Evolutionary conservation across 30 jellyfish, hydroid and myxozoan species (phyloP).

Genomic region (Pseudorhiza aurosa): DNA sequence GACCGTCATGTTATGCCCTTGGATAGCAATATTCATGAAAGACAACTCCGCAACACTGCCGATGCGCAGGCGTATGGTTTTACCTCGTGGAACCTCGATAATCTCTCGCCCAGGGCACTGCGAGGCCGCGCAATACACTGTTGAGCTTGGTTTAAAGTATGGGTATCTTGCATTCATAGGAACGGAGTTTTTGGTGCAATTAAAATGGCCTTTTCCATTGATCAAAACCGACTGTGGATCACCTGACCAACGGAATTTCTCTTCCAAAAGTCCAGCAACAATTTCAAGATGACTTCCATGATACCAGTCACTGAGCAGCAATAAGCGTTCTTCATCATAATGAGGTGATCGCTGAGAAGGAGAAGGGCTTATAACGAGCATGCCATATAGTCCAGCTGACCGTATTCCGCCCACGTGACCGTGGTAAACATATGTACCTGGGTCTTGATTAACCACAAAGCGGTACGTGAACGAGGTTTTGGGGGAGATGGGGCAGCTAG

Average conservation of each 20-base stretch:
- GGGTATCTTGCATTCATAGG: constrained; percentile 35
- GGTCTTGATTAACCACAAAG: constrained; percentile 26
- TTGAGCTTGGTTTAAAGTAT: constrained; percentile 33
- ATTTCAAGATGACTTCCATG: constrained; percentile 59
- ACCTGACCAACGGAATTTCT: constrained; percentile 63
- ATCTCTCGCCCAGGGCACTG: constrained; percentile 56
- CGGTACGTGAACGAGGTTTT: constrained; percentile 59
- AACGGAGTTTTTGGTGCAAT: constrained; percentile 45
- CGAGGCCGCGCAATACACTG: constrained; percentile 43
- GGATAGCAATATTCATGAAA: constrained; percentile 55
- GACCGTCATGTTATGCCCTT: constrained; percentile 56
- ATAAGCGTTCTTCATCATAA: constrained; percentile 46
- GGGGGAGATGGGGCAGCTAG: constrained; percentile 60
- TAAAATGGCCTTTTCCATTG: constrained; percentile 49
- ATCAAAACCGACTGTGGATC: constrained; percentile 58
- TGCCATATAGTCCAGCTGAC: constrained; percentile 60
- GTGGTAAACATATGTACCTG: constrained; percentile 57
- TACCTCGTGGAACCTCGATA: constrained; percentile 18
- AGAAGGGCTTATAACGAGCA: constrained; percentile 34
- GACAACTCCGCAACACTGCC: constrained; percentile 60
- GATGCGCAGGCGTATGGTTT: constrained; percentile 26
- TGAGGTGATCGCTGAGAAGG: neutral
- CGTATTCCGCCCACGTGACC: constrained; percentile 66
- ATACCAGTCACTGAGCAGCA: constrained; percentile 62
- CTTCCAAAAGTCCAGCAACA: constrained; percentile 53